Evolutionary conservation across 2,113 vertebrate species (phyloP).

Genomic region (Beaufortia kweichowensis): DNA sequence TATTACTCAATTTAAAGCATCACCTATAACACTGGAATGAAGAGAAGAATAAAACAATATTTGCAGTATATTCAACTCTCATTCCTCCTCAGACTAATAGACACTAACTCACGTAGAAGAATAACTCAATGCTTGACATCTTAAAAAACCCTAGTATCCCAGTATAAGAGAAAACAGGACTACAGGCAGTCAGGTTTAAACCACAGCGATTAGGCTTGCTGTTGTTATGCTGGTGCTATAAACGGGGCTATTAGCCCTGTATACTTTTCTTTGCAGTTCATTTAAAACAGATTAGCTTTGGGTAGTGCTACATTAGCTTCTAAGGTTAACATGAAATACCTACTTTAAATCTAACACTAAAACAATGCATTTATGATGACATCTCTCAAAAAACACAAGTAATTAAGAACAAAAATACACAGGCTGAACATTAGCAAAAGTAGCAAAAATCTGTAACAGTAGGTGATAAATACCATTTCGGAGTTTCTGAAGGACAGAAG

Average conservation of each 20-base stretch:
- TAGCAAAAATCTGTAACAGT: neutral
- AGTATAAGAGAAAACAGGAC: constrained; percentile 56
- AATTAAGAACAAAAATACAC: constrained; percentile 20
- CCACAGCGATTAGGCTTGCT: constrained; percentile 44
- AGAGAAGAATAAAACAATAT: neutral
- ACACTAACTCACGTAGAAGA: constrained; percentile 30
- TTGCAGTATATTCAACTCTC: neutral
- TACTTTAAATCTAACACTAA: constrained; percentile 1
- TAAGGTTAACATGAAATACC: constrained; percentile 18
- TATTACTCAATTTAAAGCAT: constrained; percentile 3
- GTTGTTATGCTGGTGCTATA: constrained; percentile 40
- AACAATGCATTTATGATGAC: neutral
- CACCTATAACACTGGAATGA: neutral
- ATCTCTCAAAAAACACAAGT: neutral
- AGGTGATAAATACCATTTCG: neutral
- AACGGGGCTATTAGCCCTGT: neutral
- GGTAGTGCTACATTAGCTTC: constrained; percentile 40
- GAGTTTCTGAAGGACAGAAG: neutral
- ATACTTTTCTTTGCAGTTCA: neutral
- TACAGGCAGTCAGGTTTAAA: constrained; percentile 30
- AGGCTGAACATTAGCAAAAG: constrained; percentile 1
- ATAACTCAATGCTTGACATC: constrained; percentile 60
- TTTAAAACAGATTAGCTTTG: neutral
- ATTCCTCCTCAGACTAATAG: constrained; percentile 11
- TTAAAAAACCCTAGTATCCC: constrained; percentile 54